Evolutionary conservation across 1,140 invertebrate genomes (phyloP).

Genomic region (Asbolus verrucosus): DNA sequence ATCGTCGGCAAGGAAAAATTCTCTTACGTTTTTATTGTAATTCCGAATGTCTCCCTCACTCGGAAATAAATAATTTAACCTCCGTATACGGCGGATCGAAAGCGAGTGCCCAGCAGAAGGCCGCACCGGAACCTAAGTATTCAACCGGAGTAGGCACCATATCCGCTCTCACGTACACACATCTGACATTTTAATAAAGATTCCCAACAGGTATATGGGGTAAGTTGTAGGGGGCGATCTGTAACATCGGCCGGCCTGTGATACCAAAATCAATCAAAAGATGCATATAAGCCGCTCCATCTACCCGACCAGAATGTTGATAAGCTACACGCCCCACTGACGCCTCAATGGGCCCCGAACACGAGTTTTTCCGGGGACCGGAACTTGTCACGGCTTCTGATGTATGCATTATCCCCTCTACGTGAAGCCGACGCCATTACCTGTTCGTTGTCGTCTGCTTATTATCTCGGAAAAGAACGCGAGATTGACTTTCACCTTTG

Average conservation of each 20-base stretch:
- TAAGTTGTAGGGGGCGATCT: conserved; percentile 38
- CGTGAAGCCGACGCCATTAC: not conserved
- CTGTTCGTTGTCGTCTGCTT: not conserved
- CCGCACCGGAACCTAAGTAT: conserved; percentile 16
- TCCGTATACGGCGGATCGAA: not conserved
- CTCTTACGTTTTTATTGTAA: conserved; percentile 30
- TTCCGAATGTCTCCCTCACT: conserved; percentile 5
- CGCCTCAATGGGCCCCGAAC: not conserved
- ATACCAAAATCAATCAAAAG: conserved; percentile 44
- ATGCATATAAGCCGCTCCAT: conserved; percentile 37
- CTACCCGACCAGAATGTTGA: conserved; percentile 41
- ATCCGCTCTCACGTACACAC: conserved; percentile 37
- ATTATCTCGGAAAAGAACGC: not conserved
- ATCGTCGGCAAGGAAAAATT: conserved; percentile 21
- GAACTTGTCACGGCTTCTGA: not conserved
- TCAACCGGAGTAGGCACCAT: conserved; percentile 11
- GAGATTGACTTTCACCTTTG: not conserved
- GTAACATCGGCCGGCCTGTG: conserved; percentile 37
- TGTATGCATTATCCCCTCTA: not conserved
- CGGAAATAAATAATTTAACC: conserved; percentile 4
- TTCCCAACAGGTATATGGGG: conserved; percentile 46
- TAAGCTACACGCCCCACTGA: conserved; percentile 30
- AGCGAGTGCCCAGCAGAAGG: not conserved
- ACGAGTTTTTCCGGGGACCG: not conserved
- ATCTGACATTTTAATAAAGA: conserved; percentile 48